A percentile compares a stretch with the other conserved stretches of the same genome.
Evolutionary conservation across 2,888 invertebrate species (phyloP).

Genomic region (Ennomos fuscantarius): DNA sequence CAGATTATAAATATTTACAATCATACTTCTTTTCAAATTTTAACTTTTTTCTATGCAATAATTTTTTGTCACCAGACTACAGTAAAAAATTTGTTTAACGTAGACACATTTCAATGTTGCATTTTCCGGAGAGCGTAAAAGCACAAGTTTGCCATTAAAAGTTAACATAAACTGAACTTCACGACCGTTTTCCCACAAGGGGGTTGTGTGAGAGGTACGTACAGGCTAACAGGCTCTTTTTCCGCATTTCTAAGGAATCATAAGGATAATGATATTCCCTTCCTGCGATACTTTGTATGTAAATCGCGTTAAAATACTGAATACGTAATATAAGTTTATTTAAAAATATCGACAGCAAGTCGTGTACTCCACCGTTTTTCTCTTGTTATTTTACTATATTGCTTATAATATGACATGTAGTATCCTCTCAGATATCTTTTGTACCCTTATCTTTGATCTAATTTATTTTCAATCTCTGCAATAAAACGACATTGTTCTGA

Average conservation of each 20-base stretch:
- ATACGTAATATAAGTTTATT: background rate
- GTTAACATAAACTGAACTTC: slow-evolving; percentile 8
- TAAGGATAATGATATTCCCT: slow-evolving; percentile 3
- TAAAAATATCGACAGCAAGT: background rate
- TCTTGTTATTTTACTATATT: slow-evolving; percentile 15
- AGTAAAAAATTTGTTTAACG: too few species aligned
- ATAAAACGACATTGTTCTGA: slow-evolving; percentile 40
- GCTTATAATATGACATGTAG: slow-evolving; percentile 7
- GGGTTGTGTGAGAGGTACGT: slow-evolving; percentile 1
- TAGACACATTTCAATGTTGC: too few species aligned
- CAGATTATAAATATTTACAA: too few species aligned
- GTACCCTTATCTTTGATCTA: slow-evolving; percentile 35
- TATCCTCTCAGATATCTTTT: slow-evolving; percentile 35
- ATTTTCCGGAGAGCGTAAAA: background rate
- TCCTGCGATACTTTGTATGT: background rate
- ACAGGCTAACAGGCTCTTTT: slow-evolving; percentile 9
- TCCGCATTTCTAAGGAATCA: slow-evolving; percentile 11
- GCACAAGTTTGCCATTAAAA: slow-evolving; percentile 2
- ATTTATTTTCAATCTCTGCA: slow-evolving; percentile 34
- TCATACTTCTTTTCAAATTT: too few species aligned
- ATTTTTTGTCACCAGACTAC: too few species aligned
- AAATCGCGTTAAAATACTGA: too few species aligned
- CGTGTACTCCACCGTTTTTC: slow-evolving; percentile 2
- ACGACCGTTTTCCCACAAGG: slow-evolving; percentile 12
- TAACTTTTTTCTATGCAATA: too few species aligned